Evolutionary conservation across 1,140 invertebrate genomes (phyloP).

Genomic region (Rhyzopertha dominica): DNA sequence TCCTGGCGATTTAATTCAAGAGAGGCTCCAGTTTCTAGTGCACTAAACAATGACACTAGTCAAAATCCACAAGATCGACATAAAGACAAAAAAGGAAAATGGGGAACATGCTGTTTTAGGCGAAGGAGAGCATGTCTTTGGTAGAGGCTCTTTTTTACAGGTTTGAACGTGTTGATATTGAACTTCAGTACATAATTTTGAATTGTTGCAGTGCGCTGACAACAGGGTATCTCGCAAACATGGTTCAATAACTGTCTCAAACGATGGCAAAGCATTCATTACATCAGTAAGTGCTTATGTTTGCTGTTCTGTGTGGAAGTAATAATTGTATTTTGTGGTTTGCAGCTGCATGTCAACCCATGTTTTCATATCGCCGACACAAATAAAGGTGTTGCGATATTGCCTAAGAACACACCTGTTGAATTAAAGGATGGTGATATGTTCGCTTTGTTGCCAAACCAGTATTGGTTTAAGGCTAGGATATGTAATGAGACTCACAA

Average conservation of each 20-base stretch:
- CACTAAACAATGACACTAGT: no score
- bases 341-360: slow-evolving; percentile 29
- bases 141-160: slow-evolving; percentile 23
- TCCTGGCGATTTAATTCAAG: no score
- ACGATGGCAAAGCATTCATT: slow-evolving; percentile 15
- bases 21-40: no score
- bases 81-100: no score
- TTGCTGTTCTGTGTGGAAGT: background rate
- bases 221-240: slow-evolving; percentile 29
- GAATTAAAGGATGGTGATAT: slow-evolving; percentile 29
- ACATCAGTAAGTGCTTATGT: slow-evolving; percentile 22
- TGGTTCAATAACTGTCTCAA: slow-evolving; percentile 21
- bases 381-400: slow-evolving; percentile 21
- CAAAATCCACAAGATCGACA: no score
- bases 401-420: slow-evolving; percentile 16
- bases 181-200: slow-evolving; percentile 7
- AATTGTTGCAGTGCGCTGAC: slow-evolving; percentile 26
- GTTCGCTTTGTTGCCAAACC: slow-evolving; percentile 30
- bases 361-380: slow-evolving; percentile 26
- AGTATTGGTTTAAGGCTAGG: slow-evolving; percentile 16
- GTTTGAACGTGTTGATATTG: slow-evolving; percentile 13
- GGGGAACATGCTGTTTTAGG: no score
- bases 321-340: slow-evolving; percentile 4
- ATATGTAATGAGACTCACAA: slow-evolving; percentile 4
- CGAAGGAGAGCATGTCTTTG: slow-evolving; percentile 22